Base-by-base conservation (phyloP, 2,888 invertebrate species). In the Ophion obscuratus region DNA sequence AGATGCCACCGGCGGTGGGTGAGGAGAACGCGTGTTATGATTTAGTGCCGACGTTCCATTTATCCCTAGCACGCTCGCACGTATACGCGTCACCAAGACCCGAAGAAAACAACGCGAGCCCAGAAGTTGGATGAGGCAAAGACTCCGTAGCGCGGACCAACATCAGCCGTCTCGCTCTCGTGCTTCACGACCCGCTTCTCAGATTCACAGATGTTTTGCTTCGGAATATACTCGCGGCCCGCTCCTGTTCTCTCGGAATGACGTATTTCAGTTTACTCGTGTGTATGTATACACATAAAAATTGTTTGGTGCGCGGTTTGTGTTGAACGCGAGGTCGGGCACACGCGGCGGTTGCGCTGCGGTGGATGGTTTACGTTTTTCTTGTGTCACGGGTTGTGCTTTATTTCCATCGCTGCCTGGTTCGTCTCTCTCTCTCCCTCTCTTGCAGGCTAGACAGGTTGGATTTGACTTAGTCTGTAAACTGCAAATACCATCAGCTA, bases 21-120 rank as follows among this genome's bases (percentile, higher is more conserved):
- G 73, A 70, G 80, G 83, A 87, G 87, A 83, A 82, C 85, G 82
- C 86, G 76, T 89, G 89, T 89, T 90, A 89, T 89, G 90, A 91
- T 91, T 90, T 91, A 89, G 85, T 83, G 87, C 71, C 61, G 84
- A 82, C 84, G 80, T 81, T 83, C 73, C 70, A 80, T 81, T 84
- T 78, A 61, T 80, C 81, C 73, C 57, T 81, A 73, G 68, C 81
- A 74, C 36, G 24, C 17, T 62, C 17, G n/a, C 67, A 67, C 44
- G 59, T 74, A 59, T 75, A 80, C 67, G 59, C 76, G 59, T 76
- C 73, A 67, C 14, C 76, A 24, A 40, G 73, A 66, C 47, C 61
- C 75, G 82, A 80, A 70, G 80, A 76, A 81, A 81, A 66, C 53
- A 53, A 11, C 85, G 70, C 74, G 66, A 80, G 62, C 77, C 73